Evolutionary conservation across 2,888 invertebrate genomes (phyloP), one percentile per base, ranked within the genome.

Genomic region (Tortricodes alternella): DNA sequence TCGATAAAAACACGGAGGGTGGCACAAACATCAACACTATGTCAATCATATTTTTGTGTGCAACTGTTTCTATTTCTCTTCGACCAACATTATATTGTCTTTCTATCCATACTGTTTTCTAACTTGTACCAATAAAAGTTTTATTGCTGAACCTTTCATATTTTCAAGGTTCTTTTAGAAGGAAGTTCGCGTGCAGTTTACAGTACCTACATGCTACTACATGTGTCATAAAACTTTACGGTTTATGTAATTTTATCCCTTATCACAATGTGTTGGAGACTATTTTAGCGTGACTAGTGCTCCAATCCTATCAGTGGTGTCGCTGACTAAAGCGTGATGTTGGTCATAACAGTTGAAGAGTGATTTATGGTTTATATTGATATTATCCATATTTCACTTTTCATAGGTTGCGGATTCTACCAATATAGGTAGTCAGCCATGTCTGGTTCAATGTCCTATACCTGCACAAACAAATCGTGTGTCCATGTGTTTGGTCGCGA

Each of bases 91-190:
- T 21, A 21, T 21, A 21, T 21, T n/a, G n/a, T n/a, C n/a, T n/a
- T n/a, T n/a, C n/a, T n/a, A n/a, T n/a, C n/a, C n/a, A n/a, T n/a
- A n/a, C n/a, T n/a, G 27, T 24, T 52, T 19, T 35, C 27, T 23
- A 24, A 37, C 15, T 27, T 24, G 24, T 53, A 48, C n/a, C 34
- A 34, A 53, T 53, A 53, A 24, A 32, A 16, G 24, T 48, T 48
- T 53, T 39, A 48, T 19, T 48, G 11, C 39, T n/a, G 38, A 46
- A 46, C 46, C 39, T 39, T 24, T 46, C 29, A 34, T 3, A 19
- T 41, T 41, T 48, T 53, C 53, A 53, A 53, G 53, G 53, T 53
- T 53, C 19, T 18, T 24, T 16, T 24, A 41, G 13, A 23, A 44
- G 18, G 46, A 48, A 48, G 34, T 13, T 53, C 21, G 53, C 53